Base-by-base conservation (phyloP, 2,113 vertebrate species). In the Pristiophorus japonicus region DNA sequence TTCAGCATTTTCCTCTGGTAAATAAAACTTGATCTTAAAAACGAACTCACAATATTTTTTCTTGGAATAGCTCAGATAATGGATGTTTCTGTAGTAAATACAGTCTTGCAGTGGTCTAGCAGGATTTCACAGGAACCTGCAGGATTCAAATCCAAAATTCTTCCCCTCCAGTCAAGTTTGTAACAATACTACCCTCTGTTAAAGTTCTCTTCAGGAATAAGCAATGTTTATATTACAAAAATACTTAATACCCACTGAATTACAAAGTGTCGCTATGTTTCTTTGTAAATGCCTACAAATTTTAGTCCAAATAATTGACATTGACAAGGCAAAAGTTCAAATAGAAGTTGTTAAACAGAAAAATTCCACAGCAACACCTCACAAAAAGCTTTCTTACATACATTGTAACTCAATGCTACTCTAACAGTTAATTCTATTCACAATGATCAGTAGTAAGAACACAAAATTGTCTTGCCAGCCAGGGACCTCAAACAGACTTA, bases 391-490 rank as follows among this genome's bases (percentile, higher is more conserved):
- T 97, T 98, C 97, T 97, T 97, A 96, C 97, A 96, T 96, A 97
- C 97, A 97, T 97, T 98, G 98, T 98, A 98, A 98, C 97, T 97
- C 97, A 98, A 98, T 96, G 97, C 98, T 97, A 97, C 97, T 98
- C 97, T 98, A 97, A 96, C 97, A 97, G 97, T 98, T 98, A 97
- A 97, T 97, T 97, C 97, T 98, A 97, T 98, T 97, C 97, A 70
- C 73, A 96, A 97, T 97, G 97, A 98, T 97, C 97, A 96, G 95
- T 96, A 97, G 97, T 96, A 97, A 97, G 97, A 96, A 96, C 97
- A 95, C 96, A 96, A 97, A 97, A 97, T 96, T 97, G 98, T 97
- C 97, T 97, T 97, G 96, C 96, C 73, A 98, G 97, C 96, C 97
- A 96, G 97, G 96, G 96, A 96, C 96, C 97, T 98, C 97, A 98